Conservation (phyloP, 2,113 vertebrate species). For the Silurus meridionalis region DNA sequence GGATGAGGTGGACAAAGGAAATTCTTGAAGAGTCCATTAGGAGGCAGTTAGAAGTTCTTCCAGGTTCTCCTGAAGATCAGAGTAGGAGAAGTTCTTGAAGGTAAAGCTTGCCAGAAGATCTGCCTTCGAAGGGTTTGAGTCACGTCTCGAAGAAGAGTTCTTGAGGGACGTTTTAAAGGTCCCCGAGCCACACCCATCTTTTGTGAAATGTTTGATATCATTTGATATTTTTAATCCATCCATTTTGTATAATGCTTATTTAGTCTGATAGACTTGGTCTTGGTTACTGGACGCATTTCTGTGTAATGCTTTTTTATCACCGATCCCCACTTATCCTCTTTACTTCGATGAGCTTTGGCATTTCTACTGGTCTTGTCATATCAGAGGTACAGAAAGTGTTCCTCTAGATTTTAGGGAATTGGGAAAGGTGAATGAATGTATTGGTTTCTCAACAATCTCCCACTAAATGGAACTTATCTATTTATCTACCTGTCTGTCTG, state of each 20-base stretch:
- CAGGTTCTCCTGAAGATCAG: no score
- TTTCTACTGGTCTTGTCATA: conserved; percentile 5
- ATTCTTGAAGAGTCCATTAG: no score
- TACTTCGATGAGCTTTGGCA: conserved; percentile 8
- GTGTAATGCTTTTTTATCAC: not conserved
- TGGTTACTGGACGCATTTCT: not conserved
- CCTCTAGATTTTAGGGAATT: not conserved
- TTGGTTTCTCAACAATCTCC: not conserved
- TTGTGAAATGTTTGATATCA: no score
- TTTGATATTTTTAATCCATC: not conserved
- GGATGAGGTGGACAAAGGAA: no score
- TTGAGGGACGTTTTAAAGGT: no score
- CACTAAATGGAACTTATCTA: not conserved
- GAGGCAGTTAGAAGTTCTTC: no score
- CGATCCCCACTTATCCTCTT: conserved; percentile 10
- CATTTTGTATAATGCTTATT: not conserved
- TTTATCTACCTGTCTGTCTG: not conserved
- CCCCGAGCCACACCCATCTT: no score
- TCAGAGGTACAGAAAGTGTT: not conserved
- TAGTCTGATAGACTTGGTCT: not conserved
- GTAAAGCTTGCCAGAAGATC: no score
- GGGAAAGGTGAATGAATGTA: not conserved
- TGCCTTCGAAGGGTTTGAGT: no score
- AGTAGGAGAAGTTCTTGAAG: no score
- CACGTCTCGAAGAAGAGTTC: no score